Evolutionary conservation across 2,797 vertebrate species (phyloP).

Genomic region (Buceros bicornis): DNA sequence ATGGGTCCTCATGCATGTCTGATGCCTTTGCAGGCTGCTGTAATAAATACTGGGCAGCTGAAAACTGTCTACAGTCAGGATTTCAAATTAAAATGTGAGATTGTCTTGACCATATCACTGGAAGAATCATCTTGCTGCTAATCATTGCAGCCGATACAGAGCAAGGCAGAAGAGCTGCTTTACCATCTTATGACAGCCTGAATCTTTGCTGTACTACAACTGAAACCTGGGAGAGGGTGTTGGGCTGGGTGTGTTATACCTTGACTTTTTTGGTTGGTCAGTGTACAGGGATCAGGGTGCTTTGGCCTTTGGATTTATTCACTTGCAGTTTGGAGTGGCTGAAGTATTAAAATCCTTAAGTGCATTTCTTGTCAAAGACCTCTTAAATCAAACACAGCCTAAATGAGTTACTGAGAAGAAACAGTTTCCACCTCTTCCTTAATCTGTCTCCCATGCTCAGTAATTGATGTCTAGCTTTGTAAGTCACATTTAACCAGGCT

Average conservation of each 20-base stretch:
- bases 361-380: slow-evolving; percentile 54
- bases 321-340: slow-evolving; percentile 17
- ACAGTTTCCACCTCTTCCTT: slow-evolving; percentile 56
- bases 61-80: not conserved
- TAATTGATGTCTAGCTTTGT: slow-evolving; percentile 60
- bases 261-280: slow-evolving; percentile 16
- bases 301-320: slow-evolving; percentile 39
- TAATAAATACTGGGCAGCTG: not conserved
- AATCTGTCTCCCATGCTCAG: slow-evolving; percentile 45
- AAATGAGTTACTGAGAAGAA: slow-evolving; percentile 59
- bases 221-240: slow-evolving; percentile 42
- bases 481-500: slow-evolving; percentile 41
- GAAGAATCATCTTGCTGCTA: not conserved
- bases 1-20: not conserved
- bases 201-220: not conserved
- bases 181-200: not conserved
- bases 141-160: not conserved
- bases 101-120: not conserved
- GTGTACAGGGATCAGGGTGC: slow-evolving; percentile 24
- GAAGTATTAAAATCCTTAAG: slow-evolving; percentile 27
- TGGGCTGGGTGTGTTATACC: not conserved
- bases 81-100: not conserved
- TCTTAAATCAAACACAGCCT: slow-evolving; percentile 30
- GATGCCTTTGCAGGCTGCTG: not conserved
- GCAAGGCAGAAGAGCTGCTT: not conserved